Base-by-base conservation (phyloP, 2,113 vertebrate species). In the Hypocryptadius cinnamomeus region DNA sequence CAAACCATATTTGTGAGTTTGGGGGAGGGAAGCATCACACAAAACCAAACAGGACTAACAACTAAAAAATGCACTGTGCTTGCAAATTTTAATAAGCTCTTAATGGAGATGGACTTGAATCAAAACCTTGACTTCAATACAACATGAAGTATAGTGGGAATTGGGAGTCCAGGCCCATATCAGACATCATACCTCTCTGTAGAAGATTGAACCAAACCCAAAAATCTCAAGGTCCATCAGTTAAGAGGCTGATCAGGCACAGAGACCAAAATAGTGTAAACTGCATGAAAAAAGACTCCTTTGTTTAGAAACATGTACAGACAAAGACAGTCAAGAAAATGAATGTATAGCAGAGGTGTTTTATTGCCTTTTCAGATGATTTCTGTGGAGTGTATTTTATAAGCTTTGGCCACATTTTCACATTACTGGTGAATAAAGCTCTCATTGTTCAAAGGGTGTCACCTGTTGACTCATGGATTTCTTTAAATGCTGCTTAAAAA, bases 401-500 rank as follows among this genome's bases (percentile, higher is more conserved):
- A 44, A 90, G 47, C 40, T 79, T 92, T 89, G 72, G 39, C 61
- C 56, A 80, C 25, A 57, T 82, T 95, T 93, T 89, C 79, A 77
- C 60, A 45, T 70, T 83, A 51, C 56, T 48, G 31, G 33, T 68
- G 85, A 87, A 95, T 85, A 87, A 91, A 95, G 6, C 68, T 83
- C 33, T 81, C 91, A 87, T 80, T 96, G 91, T 95, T 94, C 89
- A 88, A 94, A 87, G 40, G 47, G 56, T 95, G 50, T 90, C 64
- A 86, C 81, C 64, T 93, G 64, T 60, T 92, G 85, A 95, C 85
- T 95, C 91, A 89, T 68, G 59, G 80, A 91, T 95, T 94, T 96
- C 68, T 93, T 94, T 88, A 90, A 88, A 92, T 54, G 31, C 56
- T 93, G 68, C 71, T 92, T 85, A 61, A 89, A 90, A 87, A 44